Conservation (phyloP, 2,113 vertebrate genomes). For the Noctilio leporinus region DNA sequence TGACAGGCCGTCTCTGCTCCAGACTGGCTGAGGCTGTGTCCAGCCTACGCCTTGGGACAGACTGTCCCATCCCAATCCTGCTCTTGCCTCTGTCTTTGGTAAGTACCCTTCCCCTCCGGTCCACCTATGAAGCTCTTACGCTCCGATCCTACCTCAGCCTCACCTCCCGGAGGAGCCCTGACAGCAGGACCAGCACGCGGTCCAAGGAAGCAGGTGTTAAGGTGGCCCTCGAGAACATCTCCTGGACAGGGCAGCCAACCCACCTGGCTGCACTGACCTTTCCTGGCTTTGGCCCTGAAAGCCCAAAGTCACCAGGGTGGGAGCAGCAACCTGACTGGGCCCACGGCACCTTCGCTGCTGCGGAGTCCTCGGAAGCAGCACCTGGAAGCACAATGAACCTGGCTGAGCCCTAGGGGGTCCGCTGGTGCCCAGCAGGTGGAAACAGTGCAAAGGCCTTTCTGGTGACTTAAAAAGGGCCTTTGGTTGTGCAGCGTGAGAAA, state of each 20-base stretch:
- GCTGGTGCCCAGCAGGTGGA: not conserved
- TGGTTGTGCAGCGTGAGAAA: not conserved
- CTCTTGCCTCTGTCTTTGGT: not conserved
- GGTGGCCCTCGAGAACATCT: not conserved
- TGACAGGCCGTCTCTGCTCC: not conserved
- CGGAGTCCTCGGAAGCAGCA: not conserved
- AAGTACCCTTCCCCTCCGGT: not conserved
- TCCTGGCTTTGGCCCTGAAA: not conserved
- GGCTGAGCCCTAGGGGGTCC: not conserved
- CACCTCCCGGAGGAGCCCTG: not conserved
- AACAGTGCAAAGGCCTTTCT: not conserved
- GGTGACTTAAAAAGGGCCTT: not conserved
- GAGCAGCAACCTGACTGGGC: not conserved
- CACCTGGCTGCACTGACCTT: not conserved
- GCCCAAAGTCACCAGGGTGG: not conserved
- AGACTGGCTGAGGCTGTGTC: not conserved
- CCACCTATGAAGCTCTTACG: not conserved
- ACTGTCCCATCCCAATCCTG: not conserved
- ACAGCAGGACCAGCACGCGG: not conserved
- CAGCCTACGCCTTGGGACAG: not conserved
- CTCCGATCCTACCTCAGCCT: not conserved
- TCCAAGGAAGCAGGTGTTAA: not conserved
- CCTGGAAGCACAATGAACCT: not conserved
- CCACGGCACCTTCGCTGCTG: not conserved
- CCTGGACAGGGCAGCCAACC: not conserved